Evolutionary conservation across 2,113 vertebrate species (phyloP), one percentile per base, ranked within the genome.

Genomic region (Hirundichthys speculiger): DNA sequence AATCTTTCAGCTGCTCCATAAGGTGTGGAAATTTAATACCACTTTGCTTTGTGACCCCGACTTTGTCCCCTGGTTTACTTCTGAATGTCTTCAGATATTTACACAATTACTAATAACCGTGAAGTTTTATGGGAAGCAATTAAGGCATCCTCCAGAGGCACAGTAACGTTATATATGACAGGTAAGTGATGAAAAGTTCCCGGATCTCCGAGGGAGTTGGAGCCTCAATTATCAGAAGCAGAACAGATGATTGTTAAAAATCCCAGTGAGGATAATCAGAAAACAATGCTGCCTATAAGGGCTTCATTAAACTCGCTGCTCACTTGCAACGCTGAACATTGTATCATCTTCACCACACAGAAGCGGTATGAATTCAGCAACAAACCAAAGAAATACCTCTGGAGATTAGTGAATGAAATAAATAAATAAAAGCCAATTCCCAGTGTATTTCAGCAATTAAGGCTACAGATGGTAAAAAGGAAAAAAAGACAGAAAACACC

Each of bases 281-380:
- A 45, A 45, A 19, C 43, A 19, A 15, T 45, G 42, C 43, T 45
- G 43, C 43, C 43, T 45, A 45, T 45, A 45, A 45, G 18, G 43
- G 43, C 43, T 45, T 45, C 43, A 45, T 45, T 45, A 45, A 45
- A 12, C 18, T 10, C 43, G n/a, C 43, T 19, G n/a, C 43, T 12
- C 43, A 5, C 43, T 16, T 19, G 18, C 18, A 45, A 45, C n/a
- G 15, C 43, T 45, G n/a, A 19, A 45, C 43, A 19, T 10, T 19
- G 18, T 11, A 45, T 45, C 43, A 18, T 11, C n/a, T 8, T 19
- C 43, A 19, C 43, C 43, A 45, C 18, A 45, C 43, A 45, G 11
- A 45, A 45, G 7, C 2, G 1, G n/a, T 11, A 45, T 45, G n/a
- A 45, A 45, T 45, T 19, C 9, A 3, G 15, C 15, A 16, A n/a